Evolutionary conservation across 2,888 invertebrate species (phyloP), one percentile per base, ranked within the genome.

Genomic region (Charanyca ferruginea): DNA sequence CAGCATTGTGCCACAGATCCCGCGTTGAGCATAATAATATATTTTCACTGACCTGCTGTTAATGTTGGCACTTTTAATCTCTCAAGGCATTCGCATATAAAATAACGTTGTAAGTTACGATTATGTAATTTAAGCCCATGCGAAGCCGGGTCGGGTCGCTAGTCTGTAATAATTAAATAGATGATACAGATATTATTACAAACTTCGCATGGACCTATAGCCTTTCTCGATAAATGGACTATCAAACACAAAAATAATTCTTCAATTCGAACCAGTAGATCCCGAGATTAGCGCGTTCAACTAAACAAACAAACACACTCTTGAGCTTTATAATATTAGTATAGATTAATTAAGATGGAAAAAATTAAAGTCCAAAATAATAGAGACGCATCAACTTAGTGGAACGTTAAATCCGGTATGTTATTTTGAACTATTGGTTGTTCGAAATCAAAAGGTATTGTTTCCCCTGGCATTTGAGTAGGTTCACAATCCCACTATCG

Each of bases 51-150:
- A 48, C 60, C 70, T 54, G 42, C 41, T 58, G 53, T 61, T 58
- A 60, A 60, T 65, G 48, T 44, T 57, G 44, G 58, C 61, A 61
- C 61, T 61, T 60, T 73, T 73, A 67, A 67, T 72, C 68, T 38
- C 52, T 60, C 61, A 67, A 53, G 73, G 68, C 54, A 35, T 59
- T 66, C n/a, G 49, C 11, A 51, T 28, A 47, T 35, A 42, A 49
- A 68, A 73, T 58, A 49, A 52, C 20, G 28, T 35, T 16, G n/a
- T 25, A 44, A 58, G 48, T 66, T 71, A 42, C 48, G 54, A 54
- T 73, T 49, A n/a, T 7, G 23, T 41, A 54, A 66, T 44, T 73
- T 49, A 44, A n/a, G n/a, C n/a, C n/a, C n/a, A n/a, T n/a, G n/a
- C n/a, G n/a, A n/a, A n/a, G n/a, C n/a, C n/a, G n/a, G 2, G 32